phyloP scores from a whole-genome alignment of 2,888 invertebrate genomes.

The Himalopsyche japonica region DNA sequence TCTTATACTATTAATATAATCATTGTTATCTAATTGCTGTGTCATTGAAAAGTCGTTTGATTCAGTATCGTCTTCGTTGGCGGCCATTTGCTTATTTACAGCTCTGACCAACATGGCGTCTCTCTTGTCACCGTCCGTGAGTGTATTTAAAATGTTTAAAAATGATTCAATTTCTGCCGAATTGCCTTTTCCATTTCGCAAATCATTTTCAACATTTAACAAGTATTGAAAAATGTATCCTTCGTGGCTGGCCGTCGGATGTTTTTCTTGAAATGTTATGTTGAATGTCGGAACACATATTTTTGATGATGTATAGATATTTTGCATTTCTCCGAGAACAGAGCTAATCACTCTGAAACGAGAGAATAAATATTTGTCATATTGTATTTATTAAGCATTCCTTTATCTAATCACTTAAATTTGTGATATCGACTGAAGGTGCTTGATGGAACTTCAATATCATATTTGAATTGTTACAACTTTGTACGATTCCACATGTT shows the following conservation, averaged over 20 bases:
- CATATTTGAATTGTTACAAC: too few relatives aligned
- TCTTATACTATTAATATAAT: background rate
- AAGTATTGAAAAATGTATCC: conserved; percentile 41
- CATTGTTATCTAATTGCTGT: conserved; percentile 20
- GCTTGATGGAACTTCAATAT: too few relatives aligned
- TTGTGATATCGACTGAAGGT: too few relatives aligned
- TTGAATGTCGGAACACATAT: conserved; percentile 55
- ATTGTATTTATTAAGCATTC: too few relatives aligned
- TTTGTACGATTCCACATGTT: too few relatives aligned
- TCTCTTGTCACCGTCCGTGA: background rate
- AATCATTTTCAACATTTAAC: background rate
- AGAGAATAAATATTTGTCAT: background rate
- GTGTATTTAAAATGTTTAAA: background rate
- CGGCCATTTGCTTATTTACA: background rate
- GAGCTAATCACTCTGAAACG: conserved; percentile 53
- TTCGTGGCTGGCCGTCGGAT: conserved; percentile 45
- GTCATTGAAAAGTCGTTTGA: background rate
- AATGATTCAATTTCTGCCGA: background rate
- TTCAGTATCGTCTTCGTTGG: background rate
- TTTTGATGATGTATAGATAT: conserved; percentile 62
- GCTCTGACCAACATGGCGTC: background rate
- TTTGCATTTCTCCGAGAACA: conserved; percentile 59
- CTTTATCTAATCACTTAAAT: too few relatives aligned
- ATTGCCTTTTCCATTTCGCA: background rate
- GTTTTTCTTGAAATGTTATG: conserved; percentile 34